Conservation (phyloP, 2,797 vertebrate species). For the Rhynchonycteris naso region DNA sequence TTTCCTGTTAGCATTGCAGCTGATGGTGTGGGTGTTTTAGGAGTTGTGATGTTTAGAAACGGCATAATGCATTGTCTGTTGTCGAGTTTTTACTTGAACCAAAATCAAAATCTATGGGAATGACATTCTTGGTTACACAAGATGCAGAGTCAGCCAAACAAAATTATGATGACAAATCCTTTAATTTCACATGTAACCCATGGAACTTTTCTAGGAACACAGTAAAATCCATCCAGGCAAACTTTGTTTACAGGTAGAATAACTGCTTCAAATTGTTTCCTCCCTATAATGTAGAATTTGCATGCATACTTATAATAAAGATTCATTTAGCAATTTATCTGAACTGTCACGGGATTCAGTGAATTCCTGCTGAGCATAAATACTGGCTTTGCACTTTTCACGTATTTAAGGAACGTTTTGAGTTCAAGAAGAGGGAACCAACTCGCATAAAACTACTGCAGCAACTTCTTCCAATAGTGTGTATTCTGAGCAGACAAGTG, state of each 20-base stretch:
- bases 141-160: slow-evolving; percentile 27
- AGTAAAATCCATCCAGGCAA: slow-evolving; percentile 41
- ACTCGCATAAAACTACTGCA: slow-evolving; percentile 41
- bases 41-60: not conserved
- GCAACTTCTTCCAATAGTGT: slow-evolving; percentile 67
- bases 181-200: not conserved
- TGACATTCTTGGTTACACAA: slow-evolving; percentile 32
- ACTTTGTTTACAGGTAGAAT: slow-evolving; percentile 69
- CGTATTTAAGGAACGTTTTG: slow-evolving; percentile 45
- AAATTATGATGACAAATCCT: slow-evolving; percentile 48
- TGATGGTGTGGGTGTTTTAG: not conserved
- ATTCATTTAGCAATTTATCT: slow-evolving; percentile 63
- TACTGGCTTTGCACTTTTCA: slow-evolving; percentile 58
- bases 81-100: slow-evolving; percentile 15
- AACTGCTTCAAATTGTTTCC: slow-evolving; percentile 29
- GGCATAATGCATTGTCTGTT: not conserved
- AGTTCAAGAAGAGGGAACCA: slow-evolving; percentile 24
- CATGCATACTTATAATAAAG: slow-evolving; percentile 45
- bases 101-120: slow-evolving; percentile 36
- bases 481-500: slow-evolving; percentile 56
- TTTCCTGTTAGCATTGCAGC: not conserved
- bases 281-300: not conserved
- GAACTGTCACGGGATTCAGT: slow-evolving; percentile 28
- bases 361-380: not conserved
- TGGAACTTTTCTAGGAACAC: slow-evolving; percentile 34